phyloP scores from a whole-genome alignment of 2,797 vertebrate species.

The Mus spretus region DNA sequence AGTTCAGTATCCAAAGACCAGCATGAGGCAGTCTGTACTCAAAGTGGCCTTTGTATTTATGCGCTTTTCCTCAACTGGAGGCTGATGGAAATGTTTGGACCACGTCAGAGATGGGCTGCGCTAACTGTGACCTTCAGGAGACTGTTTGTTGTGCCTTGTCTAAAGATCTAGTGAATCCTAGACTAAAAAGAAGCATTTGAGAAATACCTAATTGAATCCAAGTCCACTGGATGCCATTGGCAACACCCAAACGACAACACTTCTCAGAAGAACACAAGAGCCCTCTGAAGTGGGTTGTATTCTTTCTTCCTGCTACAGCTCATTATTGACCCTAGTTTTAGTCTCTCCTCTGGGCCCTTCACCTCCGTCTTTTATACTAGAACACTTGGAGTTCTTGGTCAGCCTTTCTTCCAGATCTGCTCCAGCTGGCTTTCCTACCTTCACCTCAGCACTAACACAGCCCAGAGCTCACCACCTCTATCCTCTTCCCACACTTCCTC shows the following conservation, averaged over 20 bases:
- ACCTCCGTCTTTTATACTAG: neutral
- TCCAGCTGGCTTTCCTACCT: neutral
- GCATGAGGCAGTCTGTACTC: neutral
- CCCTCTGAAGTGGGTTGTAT: neutral
- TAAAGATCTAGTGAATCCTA: neutral
- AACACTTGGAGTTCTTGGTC: conserved; percentile 47
- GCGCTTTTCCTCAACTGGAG: neutral
- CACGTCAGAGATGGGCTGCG: neutral
- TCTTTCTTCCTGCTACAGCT: neutral
- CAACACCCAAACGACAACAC: neutral
- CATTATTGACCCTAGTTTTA: neutral
- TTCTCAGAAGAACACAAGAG: neutral
- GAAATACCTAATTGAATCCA: neutral
- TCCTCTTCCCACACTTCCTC: neutral
- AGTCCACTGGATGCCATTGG: neutral
- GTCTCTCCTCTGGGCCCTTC: neutral
- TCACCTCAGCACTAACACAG: neutral
- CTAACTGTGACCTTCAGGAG: neutral
- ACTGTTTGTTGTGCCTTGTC: neutral
- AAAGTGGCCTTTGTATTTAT: neutral
- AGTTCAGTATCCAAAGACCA: neutral
- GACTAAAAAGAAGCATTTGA: neutral
- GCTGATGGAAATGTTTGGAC: neutral
- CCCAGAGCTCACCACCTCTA: neutral
- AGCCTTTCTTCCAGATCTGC: neutral